phyloP scores from a whole-genome alignment of 2,113 vertebrate species.

The Cyprinodon variegatus region DNA sequence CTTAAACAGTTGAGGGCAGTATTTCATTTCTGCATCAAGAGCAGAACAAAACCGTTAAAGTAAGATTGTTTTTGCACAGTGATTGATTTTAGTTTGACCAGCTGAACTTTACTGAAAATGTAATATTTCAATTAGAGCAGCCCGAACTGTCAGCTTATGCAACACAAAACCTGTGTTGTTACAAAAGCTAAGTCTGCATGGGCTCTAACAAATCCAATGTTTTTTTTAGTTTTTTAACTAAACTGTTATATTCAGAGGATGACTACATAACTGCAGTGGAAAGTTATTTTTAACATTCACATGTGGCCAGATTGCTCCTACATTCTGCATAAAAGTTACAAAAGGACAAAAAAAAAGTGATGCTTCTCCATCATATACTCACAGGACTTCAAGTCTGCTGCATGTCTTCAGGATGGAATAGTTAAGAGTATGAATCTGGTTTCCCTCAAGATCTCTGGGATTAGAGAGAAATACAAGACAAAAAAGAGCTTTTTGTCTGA shows the following conservation, averaged over 20 bases:
- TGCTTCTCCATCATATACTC: constrained; percentile 65
- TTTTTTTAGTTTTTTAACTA: not conserved
- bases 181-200: not conserved
- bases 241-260: not conserved
- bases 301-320: not conserved
- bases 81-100: not conserved
- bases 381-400: constrained; percentile 79
- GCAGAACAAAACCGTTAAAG: not conserved
- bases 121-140: not conserved
- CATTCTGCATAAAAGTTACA: not conserved
- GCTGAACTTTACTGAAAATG: not conserved
- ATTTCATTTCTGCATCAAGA: no score
- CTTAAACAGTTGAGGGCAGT: no score
- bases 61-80: not conserved
- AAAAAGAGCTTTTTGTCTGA: not conserved
- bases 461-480: not conserved
- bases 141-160: no score
- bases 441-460: constrained; percentile 83
- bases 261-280: not conserved
- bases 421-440: constrained; percentile 76
- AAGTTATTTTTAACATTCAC: not conserved
- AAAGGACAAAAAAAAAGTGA: not conserved
- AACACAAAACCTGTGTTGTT: not conserved
- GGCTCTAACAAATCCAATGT: not conserved
- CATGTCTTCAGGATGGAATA: constrained; percentile 80